phyloP scores from a whole-genome alignment of 2,797 vertebrate species.

The Threskiornis aethiopicus region DNA sequence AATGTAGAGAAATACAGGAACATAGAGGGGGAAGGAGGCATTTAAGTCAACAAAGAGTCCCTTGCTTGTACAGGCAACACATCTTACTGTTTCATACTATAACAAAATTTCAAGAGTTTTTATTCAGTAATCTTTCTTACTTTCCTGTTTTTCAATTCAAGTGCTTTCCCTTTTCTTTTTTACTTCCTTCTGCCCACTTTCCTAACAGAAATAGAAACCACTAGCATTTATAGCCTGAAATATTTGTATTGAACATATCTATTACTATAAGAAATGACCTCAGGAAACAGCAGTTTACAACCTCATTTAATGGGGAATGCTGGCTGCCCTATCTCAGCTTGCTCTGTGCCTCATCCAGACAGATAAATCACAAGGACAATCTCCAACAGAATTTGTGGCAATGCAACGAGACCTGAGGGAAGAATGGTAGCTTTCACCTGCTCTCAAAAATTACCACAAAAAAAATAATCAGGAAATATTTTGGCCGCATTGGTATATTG shows the following conservation, averaged over 20 bases:
- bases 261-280: neutral
- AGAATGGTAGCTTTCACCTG: neutral
- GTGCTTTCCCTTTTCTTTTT: neutral
- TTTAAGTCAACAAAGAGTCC: neutral
- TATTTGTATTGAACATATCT: neutral
- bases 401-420: neutral
- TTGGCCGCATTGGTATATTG: neutral
- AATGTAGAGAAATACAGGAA: neutral
- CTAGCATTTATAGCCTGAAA: neutral
- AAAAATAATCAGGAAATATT: neutral
- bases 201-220: neutral
- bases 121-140: neutral
- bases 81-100: neutral
- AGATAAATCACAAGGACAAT: neutral
- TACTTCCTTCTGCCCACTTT: neutral
- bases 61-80: neutral
- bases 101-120: neutral
- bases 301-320: neutral
- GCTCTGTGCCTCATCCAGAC: rapidly evolving
- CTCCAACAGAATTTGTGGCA: neutral
- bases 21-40: neutral
- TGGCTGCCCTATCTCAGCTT: neutral
- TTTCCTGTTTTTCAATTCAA: neutral
- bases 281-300: neutral
- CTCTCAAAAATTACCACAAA: neutral